Percentiles rank a stretch among this genome's conserved stretches.
Conservation (phyloP, 2,797 vertebrate genomes). For the Leptodactylus fallax region DNA sequence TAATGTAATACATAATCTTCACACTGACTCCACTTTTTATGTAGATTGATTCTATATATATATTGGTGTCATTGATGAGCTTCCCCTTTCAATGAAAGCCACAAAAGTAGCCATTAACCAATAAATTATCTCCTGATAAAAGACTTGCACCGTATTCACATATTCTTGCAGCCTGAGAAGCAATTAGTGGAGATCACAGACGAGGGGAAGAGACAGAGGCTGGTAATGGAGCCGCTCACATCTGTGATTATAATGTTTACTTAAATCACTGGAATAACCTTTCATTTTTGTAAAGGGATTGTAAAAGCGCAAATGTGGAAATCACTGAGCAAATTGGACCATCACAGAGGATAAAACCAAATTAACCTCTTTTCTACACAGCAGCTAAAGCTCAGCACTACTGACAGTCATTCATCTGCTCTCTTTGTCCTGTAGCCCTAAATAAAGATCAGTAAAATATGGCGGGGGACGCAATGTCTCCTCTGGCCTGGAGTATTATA, state of each 20-base stretch:
- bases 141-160: background rate
- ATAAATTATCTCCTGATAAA: slow-evolving; percentile 26
- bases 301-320: slow-evolving; percentile 21
- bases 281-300: slow-evolving; percentile 28
- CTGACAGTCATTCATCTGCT: background rate
- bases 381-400: background rate
- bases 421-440: background rate
- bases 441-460: too few species aligned
- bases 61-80: background rate
- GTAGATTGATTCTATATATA: background rate
- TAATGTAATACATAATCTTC: background rate
- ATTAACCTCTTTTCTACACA: slow-evolving; percentile 27
- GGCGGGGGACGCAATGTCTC: background rate
- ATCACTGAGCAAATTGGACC: slow-evolving; percentile 32
- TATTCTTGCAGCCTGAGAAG: slow-evolving; percentile 15
- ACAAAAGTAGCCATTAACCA: background rate
- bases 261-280: slow-evolving; percentile 41
- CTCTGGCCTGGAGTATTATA: background rate
- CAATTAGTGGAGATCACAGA: slow-evolving; percentile 30
- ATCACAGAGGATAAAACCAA: slow-evolving; percentile 16
- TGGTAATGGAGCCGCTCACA: slow-evolving; percentile 14
- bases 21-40: background rate
- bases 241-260: slow-evolving; percentile 50
- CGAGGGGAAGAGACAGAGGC: background rate
- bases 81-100: background rate